Conservation (phyloP, 2,888 invertebrate species). For the Branchellion lobata region DNA sequence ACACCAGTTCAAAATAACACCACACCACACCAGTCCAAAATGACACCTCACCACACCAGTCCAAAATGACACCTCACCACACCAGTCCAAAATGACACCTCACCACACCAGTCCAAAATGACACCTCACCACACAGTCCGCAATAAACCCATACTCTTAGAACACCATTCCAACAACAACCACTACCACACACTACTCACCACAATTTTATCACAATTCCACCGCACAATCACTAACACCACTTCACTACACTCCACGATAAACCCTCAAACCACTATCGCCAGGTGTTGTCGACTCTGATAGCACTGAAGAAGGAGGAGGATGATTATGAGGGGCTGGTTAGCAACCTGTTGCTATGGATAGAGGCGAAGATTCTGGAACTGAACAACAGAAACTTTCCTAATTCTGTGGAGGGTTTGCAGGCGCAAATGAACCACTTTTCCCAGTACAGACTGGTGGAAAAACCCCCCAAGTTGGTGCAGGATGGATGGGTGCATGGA, state of each 20-base stretch:
- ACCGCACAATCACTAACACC: not conserved
- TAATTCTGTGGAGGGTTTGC: slow-evolving; percentile 90
- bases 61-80: too few species aligned
- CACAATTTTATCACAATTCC: not conserved
- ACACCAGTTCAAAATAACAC: too few species aligned
- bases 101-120: too few species aligned
- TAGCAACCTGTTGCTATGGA: slow-evolving; percentile 87
- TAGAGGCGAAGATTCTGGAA: slow-evolving; percentile 77
- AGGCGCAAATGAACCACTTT: slow-evolving; percentile 81
- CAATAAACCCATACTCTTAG: too few species aligned
- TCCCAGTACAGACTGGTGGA: slow-evolving; percentile 94
- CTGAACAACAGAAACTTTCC: slow-evolving; percentile 85
- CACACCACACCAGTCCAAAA: too few species aligned
- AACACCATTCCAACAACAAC: too few species aligned
- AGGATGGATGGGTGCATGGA: too few species aligned
- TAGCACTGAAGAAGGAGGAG: slow-evolving; percentile 90
- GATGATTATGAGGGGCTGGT: slow-evolving; percentile 82
- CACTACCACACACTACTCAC: not conserved
- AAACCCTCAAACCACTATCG: too few species aligned
- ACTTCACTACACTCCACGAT: not conserved
- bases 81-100: too few species aligned
- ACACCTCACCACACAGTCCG: not conserved
- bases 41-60: too few species aligned
- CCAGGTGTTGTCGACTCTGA: slow-evolving; percentile 91
- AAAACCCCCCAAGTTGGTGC: slow-evolving; percentile 87